Percentiles rank a stretch among this genome's conserved stretches.
phyloP scores from a whole-genome alignment of 2,113 vertebrate genomes.

The Peromyscus polionotus region DNA sequence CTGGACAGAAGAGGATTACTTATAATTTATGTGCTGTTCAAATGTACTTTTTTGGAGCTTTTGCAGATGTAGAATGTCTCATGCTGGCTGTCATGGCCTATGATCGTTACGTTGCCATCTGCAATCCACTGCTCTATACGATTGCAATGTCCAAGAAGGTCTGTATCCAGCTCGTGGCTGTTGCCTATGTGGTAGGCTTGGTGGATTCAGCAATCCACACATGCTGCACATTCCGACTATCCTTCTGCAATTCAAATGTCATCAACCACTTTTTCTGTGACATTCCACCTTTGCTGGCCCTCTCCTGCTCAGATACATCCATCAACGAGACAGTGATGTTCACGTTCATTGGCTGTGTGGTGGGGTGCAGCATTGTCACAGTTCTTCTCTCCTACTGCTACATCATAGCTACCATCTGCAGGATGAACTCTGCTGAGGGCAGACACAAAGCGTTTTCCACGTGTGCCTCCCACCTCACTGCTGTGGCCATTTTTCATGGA shows the following conservation, averaged over 20 bases:
- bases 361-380: conserved; percentile 58
- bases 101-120: conserved; percentile 75
- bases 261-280: conserved; percentile 79
- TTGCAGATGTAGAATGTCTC: conserved; percentile 71
- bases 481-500: conserved; percentile 73
- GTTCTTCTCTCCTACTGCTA: conserved; percentile 73
- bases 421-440: conserved; percentile 64
- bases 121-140: conserved; percentile 75
- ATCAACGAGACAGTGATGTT: conserved; percentile 59
- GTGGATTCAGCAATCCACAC: conserved; percentile 57
- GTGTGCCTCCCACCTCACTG: conserved; percentile 65
- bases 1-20: conserved; percentile 50
- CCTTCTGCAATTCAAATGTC: conserved; percentile 59
- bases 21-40: conserved; percentile 67
- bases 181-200: not conserved
- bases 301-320: conserved; percentile 53
- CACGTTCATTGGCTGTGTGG: conserved; percentile 47
- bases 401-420: conserved; percentile 62
- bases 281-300: conserved; percentile 61
- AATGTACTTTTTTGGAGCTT: conserved; percentile 70
- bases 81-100: conserved; percentile 80
- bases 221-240: conserved; percentile 25
- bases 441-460: conserved; percentile 74
- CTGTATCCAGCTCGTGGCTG: not conserved
- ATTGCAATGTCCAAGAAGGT: conserved; percentile 18